These are phyloP conservation scores for Grallaria varia DNA, from an alignment of 2,113 vertebrate genomes.

Conservation along the genomic window DNA sequence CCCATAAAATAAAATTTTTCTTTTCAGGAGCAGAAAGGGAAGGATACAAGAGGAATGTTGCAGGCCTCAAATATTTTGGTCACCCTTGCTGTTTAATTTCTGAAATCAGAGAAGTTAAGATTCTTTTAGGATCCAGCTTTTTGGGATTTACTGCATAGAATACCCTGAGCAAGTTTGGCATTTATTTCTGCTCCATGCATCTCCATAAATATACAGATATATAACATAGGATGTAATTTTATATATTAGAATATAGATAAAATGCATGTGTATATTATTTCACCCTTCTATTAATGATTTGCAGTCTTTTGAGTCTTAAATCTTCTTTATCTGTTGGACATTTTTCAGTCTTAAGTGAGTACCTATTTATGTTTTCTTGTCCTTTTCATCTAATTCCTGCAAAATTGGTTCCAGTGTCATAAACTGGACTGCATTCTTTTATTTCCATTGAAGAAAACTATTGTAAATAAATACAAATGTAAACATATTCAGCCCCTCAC, in stretches of 20 bases:
- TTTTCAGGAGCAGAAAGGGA: not conserved
- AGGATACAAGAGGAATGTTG: not conserved
- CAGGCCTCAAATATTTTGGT: not conserved
- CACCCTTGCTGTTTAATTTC: not conserved
- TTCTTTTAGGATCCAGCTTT: not conserved
- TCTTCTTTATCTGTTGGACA: not conserved
- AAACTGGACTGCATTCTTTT: not conserved
- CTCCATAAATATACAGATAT: not conserved
- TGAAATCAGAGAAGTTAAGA: not conserved
- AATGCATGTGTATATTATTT: not conserved
- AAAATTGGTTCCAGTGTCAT: slow-evolving; percentile 38
- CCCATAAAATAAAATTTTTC: not conserved
- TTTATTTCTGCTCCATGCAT: not conserved
- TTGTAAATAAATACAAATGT: not conserved
- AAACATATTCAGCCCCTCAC: not conserved
- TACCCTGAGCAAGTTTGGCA: not conserved
- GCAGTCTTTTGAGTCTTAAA: not conserved
- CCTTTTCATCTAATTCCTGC: slow-evolving; percentile 36
- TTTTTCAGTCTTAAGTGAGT: not conserved
- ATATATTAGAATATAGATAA: not conserved
- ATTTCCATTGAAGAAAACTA: not conserved
- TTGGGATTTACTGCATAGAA: not conserved
- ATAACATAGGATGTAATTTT: not conserved
- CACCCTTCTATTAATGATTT: not conserved
- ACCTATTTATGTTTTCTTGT: not conserved